Evolutionary conservation across 2,888 invertebrate species (phyloP), one percentile per base, ranked within the genome.

Genomic region (Falcaria lacertinaria): DNA sequence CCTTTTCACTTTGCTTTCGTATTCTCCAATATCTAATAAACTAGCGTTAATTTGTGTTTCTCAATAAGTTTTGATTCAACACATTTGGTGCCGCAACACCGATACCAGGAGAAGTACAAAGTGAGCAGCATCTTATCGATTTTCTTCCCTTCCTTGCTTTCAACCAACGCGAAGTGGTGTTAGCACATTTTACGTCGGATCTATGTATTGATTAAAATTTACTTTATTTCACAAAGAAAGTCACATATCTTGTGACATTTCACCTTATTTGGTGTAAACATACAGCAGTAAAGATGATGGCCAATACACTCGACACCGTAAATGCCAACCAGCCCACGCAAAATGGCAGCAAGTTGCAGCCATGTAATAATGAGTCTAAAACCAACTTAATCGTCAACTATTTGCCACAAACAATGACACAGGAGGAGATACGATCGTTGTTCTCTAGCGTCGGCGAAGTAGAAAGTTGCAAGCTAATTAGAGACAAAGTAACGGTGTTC

Each of bases 361-460:
- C 89, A 54, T 94, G 95, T 72, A 94, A 95, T 77, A 95, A 96
- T 81, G 97, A 98, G 89, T 97, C 96, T 57, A 97, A 97, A 90
- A 99, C 99, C 64, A 99, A 99, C 90, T 93, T 99, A 64, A 99
- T 99, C 84, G 98, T 99, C 68, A 99, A 99, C 90, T 99, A 99
- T 89, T 92, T 99, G 83, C 99, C 99, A 60, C 99, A 99, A 91
- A 98, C 97, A 48, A 99, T 99, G 96, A 96, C 96, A 50, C 98
- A 98, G 86, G 97, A 98, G 80, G 97, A 98, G 88, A 97, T 98
- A 61, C 93, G 97, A 61, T 96, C 97, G 46, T 91, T 98, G 54
- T 98, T 98, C 88, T 95, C 96, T 47, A 96, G 96, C 80, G 96
- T 98, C 77, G 98, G 98, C 61, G 97, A 98, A 86, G 96, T 98